Evolutionary conservation across 2,113 vertebrate species (phyloP).

Genomic region (Phaethon lepturus): DNA sequence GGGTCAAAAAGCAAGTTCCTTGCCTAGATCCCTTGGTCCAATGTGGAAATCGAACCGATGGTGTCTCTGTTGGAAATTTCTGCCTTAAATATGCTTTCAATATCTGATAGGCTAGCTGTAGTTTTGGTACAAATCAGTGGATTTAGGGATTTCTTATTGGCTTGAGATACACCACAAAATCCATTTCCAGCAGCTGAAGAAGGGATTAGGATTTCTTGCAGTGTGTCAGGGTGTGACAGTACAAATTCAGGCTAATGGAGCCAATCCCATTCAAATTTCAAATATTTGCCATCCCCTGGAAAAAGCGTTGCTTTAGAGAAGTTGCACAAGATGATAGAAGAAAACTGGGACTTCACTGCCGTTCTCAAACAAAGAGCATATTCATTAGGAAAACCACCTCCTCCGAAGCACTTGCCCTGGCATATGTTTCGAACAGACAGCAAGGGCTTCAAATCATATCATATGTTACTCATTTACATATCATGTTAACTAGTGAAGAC

Average conservation of each 20-base stretch:
- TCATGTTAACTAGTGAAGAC: constrained; percentile 23
- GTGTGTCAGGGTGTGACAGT: background rate
- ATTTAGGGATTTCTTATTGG: background rate
- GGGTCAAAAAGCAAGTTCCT: background rate
- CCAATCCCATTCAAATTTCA: background rate
- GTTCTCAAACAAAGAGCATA: constrained; percentile 22
- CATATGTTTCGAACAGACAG: background rate
- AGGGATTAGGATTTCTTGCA: background rate
- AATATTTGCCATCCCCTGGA: background rate
- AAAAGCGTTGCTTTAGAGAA: background rate
- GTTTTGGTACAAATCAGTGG: background rate
- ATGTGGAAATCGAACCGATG: background rate
- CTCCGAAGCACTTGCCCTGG: background rate
- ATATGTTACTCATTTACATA: constrained; percentile 20
- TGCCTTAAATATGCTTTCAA: background rate
- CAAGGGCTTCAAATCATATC: background rate
- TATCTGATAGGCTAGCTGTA: background rate
- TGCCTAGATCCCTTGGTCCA: background rate
- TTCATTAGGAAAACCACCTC: background rate
- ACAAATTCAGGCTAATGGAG: background rate
- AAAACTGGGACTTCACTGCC: background rate
- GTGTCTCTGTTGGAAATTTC: background rate
- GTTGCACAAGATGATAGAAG: background rate
- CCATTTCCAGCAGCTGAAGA: background rate
- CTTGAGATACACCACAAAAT: background rate